A percentile compares a stretch with the other conserved stretches of the same genome.
Evolutionary conservation across 2,113 vertebrate species (phyloP).

Genomic region (Tonatia bakeri): DNA sequence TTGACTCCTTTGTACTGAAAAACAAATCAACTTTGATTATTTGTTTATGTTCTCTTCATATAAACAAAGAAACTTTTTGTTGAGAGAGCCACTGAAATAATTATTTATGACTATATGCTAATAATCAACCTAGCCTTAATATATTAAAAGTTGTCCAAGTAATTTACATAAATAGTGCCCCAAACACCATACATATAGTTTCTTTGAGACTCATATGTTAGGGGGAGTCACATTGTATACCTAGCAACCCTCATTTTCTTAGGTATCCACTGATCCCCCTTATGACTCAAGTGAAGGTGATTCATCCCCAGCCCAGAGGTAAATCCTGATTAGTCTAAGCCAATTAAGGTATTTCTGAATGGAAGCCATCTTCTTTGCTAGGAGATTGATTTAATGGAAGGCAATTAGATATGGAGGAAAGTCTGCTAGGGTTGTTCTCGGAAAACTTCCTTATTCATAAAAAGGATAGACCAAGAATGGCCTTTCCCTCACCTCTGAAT

Average conservation of each 20-base stretch:
- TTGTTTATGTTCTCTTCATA: background rate
- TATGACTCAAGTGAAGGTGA: background rate
- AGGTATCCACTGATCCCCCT: background rate
- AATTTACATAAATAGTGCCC: background rate
- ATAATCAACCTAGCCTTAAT: background rate
- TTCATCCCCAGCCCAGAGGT: background rate
- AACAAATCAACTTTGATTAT: background rate
- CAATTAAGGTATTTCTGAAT: background rate
- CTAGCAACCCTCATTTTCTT: background rate
- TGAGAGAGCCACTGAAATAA: background rate
- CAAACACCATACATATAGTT: background rate
- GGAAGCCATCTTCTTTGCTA: background rate
- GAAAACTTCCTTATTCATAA: background rate
- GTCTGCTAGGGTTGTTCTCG: background rate
- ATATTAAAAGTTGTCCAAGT: background rate
- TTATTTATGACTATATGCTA: background rate
- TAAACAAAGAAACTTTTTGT: background rate
- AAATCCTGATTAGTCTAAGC: background rate
- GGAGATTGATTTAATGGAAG: background rate
- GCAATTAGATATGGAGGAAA: background rate
- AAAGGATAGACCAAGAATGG: background rate
- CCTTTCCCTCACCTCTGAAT: background rate
- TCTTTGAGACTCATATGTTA: background rate
- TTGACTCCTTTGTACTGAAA: background rate
- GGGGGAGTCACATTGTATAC: background rate